These are phyloP conservation scores for Siphlonurus alternatus DNA, from an alignment of 2,888 invertebrate species.

Conservation along the genomic window DNA sequence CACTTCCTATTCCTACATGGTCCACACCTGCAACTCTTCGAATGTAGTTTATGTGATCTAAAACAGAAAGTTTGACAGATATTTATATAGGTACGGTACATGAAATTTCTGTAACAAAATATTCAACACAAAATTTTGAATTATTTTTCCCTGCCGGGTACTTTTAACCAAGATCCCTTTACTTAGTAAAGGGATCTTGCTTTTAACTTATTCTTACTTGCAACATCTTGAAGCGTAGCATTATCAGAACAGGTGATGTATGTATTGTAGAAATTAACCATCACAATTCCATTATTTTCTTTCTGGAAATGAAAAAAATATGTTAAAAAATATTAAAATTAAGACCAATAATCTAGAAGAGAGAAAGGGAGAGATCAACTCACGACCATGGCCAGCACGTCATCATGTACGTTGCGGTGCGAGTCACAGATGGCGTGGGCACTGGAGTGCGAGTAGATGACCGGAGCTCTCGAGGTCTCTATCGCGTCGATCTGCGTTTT, in stretches of 20 bases:
- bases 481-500: constrained; percentile 26
- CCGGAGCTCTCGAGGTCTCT: constrained; percentile 23
- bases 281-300: constrained; percentile 25
- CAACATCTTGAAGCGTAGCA: constrained; percentile 23
- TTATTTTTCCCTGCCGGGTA: no score
- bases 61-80: no score
- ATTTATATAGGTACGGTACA: no score
- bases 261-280: constrained; percentile 25
- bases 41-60: constrained; percentile 16
- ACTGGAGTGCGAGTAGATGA: constrained; percentile 30
- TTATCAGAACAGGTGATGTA: constrained; percentile 21
- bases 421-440: constrained; percentile 25
- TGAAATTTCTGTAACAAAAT: no score
- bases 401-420: constrained; percentile 28
- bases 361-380: background rate
- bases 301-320: no score
- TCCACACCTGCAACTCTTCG: background rate
- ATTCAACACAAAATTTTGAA: no score
- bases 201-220: constrained; percentile 17
- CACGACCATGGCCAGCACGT: constrained; percentile 22
- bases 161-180: no score
- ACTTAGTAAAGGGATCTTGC: no score
- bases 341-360: no score
- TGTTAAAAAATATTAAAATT: no score
- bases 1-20: background rate